These are phyloP conservation scores for Gymnodraco acuticeps DNA, from an alignment of 2,797 vertebrate genomes.

Conservation along the genomic window DNA sequence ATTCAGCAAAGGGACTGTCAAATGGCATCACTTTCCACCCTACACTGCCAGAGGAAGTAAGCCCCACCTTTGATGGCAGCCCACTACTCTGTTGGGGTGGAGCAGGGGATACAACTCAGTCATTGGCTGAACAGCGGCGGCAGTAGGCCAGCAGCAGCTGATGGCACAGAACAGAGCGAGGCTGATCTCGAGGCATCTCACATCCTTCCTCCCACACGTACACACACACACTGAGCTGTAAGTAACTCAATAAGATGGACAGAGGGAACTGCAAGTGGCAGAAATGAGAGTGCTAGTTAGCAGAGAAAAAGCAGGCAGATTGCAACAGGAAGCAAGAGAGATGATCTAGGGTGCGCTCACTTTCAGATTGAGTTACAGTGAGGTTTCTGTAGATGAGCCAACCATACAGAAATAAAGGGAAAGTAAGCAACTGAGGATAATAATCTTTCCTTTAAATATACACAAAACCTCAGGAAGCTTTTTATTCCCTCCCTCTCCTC, in stretches of 20 bases:
- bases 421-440: neutral
- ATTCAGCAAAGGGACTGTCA: conserved; percentile 6
- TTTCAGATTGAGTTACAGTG: conserved; percentile 53
- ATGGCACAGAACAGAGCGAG: conserved; percentile 38
- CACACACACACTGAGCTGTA: neutral
- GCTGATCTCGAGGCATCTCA: conserved; percentile 56
- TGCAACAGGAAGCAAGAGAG: conserved; percentile 54
- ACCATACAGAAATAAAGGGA: neutral
- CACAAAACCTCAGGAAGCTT: conserved; percentile 61
- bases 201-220: conserved; percentile 55
- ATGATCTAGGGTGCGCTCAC: conserved; percentile 34
- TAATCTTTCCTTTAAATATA: conserved; percentile 31
- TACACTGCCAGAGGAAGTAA: conserved; percentile 17
- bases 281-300: conserved; percentile 7
- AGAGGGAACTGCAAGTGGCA: neutral
- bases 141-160: conserved; percentile 54
- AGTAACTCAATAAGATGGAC: neutral
- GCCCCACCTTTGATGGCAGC: conserved; percentile 33
- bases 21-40: conserved; percentile 5
- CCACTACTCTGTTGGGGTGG: conserved; percentile 42
- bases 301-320: neutral
- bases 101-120: conserved; percentile 32
- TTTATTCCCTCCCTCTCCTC: conserved; percentile 26
- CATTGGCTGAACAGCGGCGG: conserved; percentile 64
- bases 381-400: conserved; percentile 25